Evolutionary conservation across 1,140 invertebrate genomes (phyloP), one percentile per base, ranked within the genome.

Genomic region (Caerostris darwini): DNA sequence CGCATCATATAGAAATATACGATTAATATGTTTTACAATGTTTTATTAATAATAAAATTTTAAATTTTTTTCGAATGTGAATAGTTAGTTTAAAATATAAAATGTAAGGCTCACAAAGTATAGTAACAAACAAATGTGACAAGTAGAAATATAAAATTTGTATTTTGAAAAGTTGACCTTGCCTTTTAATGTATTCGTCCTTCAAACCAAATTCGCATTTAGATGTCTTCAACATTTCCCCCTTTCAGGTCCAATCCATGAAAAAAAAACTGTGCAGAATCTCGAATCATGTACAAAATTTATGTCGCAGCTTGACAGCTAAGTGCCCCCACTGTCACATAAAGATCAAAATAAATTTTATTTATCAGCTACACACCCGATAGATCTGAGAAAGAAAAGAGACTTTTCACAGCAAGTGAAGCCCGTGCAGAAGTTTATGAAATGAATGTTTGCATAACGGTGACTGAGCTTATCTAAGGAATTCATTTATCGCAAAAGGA

Each of bases 291-390:
- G 71, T 77, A 12, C 71, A 77, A 77, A 77, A 77, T 77, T 12
- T 53, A 77, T 77, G 71, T 53, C 7, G 71, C 71, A 77, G 34
- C 7, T 3, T 12, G 67, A 69, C 67, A 69, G 67, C 7, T 69
- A 69, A 69, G 67, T n/a, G 67, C n/a, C 67, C 67, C 67, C 67
- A 69, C 67, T 50, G 71, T 77, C 34, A 77, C 34, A 53, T 77
- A 77, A 77, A 77, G 71, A 77, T 77, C 71, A 77, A 77, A 77
- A 77, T 77, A 14, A 77, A 77, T 69, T 69, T 69, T 19, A 69
- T 69, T 69, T 69, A 69, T 69, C 67, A 69, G 67, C 67, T 19
- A 19, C 53, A 8, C 34, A 77, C 34, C 69, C 69, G 12, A 77
- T 34, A 77, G 19, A 77, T 77, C 71, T 12, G 12, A 77, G 34